Evolutionary conservation across 2,113 vertebrate genomes (phyloP), one percentile per base, ranked within the genome.

Genomic region (Marcusenius ussheri): DNA sequence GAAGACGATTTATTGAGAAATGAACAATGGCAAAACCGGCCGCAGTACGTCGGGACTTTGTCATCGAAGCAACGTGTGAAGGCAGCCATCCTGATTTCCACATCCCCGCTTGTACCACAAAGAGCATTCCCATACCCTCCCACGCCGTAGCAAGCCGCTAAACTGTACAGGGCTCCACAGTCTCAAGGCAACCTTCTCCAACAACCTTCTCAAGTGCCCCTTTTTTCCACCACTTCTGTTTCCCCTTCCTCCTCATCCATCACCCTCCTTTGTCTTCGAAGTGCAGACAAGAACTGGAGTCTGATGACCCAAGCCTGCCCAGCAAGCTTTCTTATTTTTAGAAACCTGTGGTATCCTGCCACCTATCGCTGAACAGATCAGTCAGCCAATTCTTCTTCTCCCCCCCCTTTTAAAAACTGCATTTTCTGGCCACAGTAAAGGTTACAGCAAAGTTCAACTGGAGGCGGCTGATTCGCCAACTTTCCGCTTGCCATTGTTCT

Each of bases 371-470:
- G 31, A 53, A 87, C 83, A 39, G 6, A 87, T 53, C 47, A 17
- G 49, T 87, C 45, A 39, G 45, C 45, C 85, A 56, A 84, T 84
- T 87, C 85, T 53, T 19, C 46, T 53, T 19, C n/a, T 9, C 21
- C 8, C 47, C 7, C 19, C 17, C 21, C 10, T n/a, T 85, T 49
- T 50, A 87, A 87, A 87, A 51, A 87, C 9, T 3, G 45, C 39
- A 84, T 47, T 45, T 84, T 84, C 45, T 84, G 83, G 83, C 83
- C 39, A 84, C 39, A 47, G 83, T 46, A 84, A 84, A 84, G 49
- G 47, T 87, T 19, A 87, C 47, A 24, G 47, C 27, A 87, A 87
- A 87, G 85, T 87, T 51, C 85, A 87, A 50, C 85, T 56, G 85
- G 46, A 56, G 85, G 49, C 27, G 50, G 50, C 47, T 39, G 11